phyloP scores from a whole-genome alignment of 2,797 vertebrate genomes.

The Oreochromis grahami region DNA sequence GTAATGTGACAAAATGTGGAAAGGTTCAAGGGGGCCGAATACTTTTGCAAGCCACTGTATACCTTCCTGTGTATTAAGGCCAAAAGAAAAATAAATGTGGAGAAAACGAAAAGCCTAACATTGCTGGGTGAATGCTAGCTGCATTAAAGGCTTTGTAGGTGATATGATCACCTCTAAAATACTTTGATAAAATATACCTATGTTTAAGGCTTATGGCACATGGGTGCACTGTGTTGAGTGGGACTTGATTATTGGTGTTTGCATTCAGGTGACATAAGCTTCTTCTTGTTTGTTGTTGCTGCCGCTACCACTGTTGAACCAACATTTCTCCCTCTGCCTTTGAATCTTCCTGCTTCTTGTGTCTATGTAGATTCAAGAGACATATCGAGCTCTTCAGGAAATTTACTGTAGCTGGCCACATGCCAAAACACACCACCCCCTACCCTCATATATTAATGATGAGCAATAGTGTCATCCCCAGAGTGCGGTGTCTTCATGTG shows the following conservation, averaged over 20 bases:
- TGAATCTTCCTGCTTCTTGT: neutral
- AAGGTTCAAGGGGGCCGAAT: too few species aligned
- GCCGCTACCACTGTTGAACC: neutral
- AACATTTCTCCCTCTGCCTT: neutral
- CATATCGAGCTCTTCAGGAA: neutral
- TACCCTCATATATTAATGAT: slow-evolving; percentile 19
- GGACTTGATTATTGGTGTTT: slow-evolving; percentile 32
- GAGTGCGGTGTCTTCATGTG: slow-evolving; percentile 21
- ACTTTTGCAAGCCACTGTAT: too few species aligned
- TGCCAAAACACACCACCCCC: neutral
- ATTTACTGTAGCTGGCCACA: slow-evolving; percentile 4
- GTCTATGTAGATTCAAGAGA: neutral
- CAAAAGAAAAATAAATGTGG: neutral
- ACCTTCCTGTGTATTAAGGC: neutral
- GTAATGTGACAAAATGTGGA: too few species aligned
- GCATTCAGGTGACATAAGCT: neutral
- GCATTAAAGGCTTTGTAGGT: neutral
- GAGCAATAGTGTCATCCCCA: slow-evolving; percentile 13
- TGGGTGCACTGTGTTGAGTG: neutral
- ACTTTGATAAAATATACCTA: slow-evolving; percentile 25
- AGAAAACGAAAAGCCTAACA: neutral
- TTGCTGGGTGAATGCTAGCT: neutral
- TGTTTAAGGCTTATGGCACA: neutral
- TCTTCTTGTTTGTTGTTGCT: neutral
- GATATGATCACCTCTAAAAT: slow-evolving; percentile 32